phyloP scores from a whole-genome alignment of 2,113 vertebrate genomes.

The Platichthys stellatus region DNA sequence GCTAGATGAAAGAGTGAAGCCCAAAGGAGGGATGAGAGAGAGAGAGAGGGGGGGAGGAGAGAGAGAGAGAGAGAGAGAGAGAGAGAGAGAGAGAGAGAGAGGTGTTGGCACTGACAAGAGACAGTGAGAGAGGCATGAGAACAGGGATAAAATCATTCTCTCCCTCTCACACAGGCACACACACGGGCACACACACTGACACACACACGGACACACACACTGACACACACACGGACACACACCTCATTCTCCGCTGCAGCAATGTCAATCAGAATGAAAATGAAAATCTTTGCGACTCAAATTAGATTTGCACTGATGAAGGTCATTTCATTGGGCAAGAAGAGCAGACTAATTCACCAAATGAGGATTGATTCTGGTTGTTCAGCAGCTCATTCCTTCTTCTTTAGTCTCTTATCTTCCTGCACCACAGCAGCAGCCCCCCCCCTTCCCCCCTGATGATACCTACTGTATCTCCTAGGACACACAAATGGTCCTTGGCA shows the following conservation, averaged over 20 bases:
- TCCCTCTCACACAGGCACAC: neutral
- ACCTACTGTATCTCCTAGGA: conserved; percentile 44
- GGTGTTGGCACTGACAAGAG: neutral
- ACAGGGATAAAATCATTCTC: conserved; percentile 13
- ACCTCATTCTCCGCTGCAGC: conserved; percentile 36
- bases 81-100: conserved; percentile 2
- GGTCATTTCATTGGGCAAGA: conserved; percentile 59
- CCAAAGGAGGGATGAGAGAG: too few species aligned
- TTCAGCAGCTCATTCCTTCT: conserved; percentile 49
- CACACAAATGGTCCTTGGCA: conserved; percentile 28
- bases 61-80: neutral
- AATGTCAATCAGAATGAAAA: conserved; percentile 69
- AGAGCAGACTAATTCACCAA: conserved; percentile 55
- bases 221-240: conserved; percentile 24
- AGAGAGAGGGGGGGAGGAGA: too few species aligned
- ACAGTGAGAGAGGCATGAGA: conserved; percentile 1
- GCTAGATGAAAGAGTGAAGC: too few species aligned
- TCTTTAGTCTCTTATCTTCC: conserved; percentile 48
- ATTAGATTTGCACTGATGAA: conserved; percentile 75
- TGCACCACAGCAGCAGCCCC: neutral
- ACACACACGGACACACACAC: conserved; percentile 25
- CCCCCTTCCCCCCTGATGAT: neutral
- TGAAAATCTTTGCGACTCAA: conserved; percentile 70
- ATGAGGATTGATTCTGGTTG: conserved; percentile 68
- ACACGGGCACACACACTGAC: conserved; percentile 28